phyloP scores from a whole-genome alignment of 2,888 invertebrate genomes.

The Xestoiulus laeticollis region DNA sequence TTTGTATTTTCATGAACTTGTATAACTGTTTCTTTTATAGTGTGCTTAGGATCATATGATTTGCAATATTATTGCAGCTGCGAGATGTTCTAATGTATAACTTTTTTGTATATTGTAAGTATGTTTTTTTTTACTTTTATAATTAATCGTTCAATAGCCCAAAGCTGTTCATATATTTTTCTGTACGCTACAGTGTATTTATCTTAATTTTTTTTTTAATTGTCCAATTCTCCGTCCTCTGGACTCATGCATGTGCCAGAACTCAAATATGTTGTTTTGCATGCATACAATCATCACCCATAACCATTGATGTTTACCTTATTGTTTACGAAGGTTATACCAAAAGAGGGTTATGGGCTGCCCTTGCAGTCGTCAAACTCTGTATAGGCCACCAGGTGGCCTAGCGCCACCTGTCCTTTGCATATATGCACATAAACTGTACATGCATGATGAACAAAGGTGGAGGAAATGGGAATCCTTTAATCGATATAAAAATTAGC shows the following conservation, averaged over 20 bases:
- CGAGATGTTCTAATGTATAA: not conserved
- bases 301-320: not conserved
- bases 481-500: not conserved
- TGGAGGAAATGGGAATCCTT: not conserved
- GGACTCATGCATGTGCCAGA: not conserved
- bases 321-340: not conserved
- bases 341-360: not conserved
- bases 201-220: not conserved
- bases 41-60: not conserved
- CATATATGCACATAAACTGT: not conserved
- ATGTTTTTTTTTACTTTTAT: not conserved
- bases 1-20: too few relatives aligned
- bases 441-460: conserved; percentile 7
- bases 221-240: not conserved
- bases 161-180: not conserved
- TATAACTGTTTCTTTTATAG: too few relatives aligned
- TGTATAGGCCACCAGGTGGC: conserved; percentile 37
- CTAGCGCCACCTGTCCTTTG: conserved; percentile 23
- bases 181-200: not conserved
- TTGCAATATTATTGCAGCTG: conserved; percentile 18
- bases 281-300: not conserved
- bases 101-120: not conserved
- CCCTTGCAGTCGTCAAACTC: conserved; percentile 37
- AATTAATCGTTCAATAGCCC: not conserved
- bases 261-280: not conserved